Base-by-base conservation (phyloP, 2,797 vertebrate genomes). In the Aythya fuligula region DNA sequence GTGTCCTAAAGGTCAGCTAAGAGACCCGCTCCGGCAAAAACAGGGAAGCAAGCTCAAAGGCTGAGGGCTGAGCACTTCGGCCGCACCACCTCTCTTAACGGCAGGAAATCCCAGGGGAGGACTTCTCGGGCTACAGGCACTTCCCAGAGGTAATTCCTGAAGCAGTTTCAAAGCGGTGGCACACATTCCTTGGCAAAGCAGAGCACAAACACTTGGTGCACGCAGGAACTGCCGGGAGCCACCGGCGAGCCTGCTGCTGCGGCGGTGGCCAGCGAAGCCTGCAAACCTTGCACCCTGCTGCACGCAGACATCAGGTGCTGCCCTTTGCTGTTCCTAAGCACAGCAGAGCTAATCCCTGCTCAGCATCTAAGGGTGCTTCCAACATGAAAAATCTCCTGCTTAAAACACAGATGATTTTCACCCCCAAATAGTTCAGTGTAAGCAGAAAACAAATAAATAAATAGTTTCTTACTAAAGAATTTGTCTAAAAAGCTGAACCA, bases 61-160 rank as follows among this genome's bases (percentile, higher is more conserved):
- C 78, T 17, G 36, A 28, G 28, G 21, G 58, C 71, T 78, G 57
- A 78, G 30, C 49, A 36, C 8, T 1, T 20, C 3, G 1, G 47
- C 16, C 60, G 58, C 22, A 32, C 39, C 2, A 9, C 0, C 8
- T 19, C 73, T 38, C 72, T 64, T 22, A 69, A 49, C n/a, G 60
- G 51, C 36, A 75, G 83, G 76, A 90, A 65, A 93, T 25, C 84
- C 95, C 61, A 34, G 25, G 22, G 36, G 45, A 89, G 36, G 1
- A 20, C 57, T 32, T 49, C 89, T 70, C 8, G 0, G 69, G 75
- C 77, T 77, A 54, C 70, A 57, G 62, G 39, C 56, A 15, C 85
- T 84, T 94, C 93, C 88, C 92, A 85, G 90, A 85, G 90, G 88
- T 85, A 90, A 87, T 85, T 90, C 90, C 92, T 93, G 88, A 87